Percentiles rank a stretch among this genome's conserved stretches.
Evolutionary conservation across 2,797 vertebrate genomes (phyloP).

Genomic region (Thaleichthys pacificus): DNA sequence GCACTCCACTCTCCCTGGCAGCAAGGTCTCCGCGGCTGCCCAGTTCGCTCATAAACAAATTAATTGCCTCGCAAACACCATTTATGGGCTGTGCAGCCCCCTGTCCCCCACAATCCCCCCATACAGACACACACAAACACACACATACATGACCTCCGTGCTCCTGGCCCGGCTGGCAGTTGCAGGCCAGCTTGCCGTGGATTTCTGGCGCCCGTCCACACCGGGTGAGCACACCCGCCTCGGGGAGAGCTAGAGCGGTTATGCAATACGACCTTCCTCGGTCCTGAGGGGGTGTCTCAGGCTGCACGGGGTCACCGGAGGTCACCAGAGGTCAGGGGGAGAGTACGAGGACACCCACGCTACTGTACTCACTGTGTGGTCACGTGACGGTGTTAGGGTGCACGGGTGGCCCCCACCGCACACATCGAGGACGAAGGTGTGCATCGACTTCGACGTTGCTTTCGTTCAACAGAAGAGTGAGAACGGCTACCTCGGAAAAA

Average conservation of each 20-base stretch:
- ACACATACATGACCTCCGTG: neutral
- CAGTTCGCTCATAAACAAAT: slow-evolving; percentile 66
- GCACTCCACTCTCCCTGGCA: slow-evolving; percentile 58
- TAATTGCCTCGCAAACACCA: slow-evolving; percentile 66
- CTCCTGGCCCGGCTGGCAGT: neutral
- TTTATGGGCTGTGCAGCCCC: slow-evolving; percentile 44
- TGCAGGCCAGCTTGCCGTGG: too few species aligned
- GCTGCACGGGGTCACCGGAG: too few species aligned
- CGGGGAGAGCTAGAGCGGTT: neutral
- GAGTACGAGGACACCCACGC: neutral
- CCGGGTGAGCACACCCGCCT: neutral
- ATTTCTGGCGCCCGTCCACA: neutral
- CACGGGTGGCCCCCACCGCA: too few species aligned
- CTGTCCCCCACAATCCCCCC: neutral
- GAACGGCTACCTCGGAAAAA: too few species aligned
- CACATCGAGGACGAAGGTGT: too few species aligned
- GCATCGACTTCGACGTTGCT: too few species aligned
- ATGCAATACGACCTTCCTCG: neutral
- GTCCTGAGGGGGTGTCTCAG: too few species aligned
- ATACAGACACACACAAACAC: neutral
- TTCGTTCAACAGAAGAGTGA: too few species aligned
- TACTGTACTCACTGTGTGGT: neutral
- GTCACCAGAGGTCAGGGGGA: neutral
- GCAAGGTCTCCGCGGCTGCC: slow-evolving; percentile 55
- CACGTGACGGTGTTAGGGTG: too few species aligned